Conservation (phyloP, 2,797 vertebrate species). For the Microctenopoma stevenorrisi region DNA sequence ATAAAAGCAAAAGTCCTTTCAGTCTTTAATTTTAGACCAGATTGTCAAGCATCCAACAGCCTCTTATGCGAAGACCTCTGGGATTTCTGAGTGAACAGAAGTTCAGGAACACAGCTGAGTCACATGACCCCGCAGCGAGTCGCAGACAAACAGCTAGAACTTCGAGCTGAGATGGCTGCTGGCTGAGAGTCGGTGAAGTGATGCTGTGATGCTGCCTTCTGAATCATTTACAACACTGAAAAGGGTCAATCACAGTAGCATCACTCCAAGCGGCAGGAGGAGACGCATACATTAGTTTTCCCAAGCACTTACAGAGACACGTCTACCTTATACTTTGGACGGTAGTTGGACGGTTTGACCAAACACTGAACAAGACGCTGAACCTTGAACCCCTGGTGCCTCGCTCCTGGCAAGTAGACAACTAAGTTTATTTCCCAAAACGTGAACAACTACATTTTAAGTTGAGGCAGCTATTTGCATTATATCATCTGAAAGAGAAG, state of each 20-base stretch:
- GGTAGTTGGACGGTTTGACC: not conserved
- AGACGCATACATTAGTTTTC: not conserved
- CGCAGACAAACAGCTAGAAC: conserved; percentile 20
- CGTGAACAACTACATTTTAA: not conserved
- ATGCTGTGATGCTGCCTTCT: not conserved
- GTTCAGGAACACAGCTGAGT: conserved; percentile 45
- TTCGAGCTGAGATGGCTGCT: not conserved
- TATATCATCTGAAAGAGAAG: too few species aligned
- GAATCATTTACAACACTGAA: not conserved
- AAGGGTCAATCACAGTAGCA: not conserved
- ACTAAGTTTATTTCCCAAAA: not conserved
- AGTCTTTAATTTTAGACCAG: conserved; percentile 30
- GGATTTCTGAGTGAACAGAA: conserved; percentile 40
- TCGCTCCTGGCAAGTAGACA: not conserved
- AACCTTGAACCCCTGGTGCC: too few species aligned
- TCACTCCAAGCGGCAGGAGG: not conserved
- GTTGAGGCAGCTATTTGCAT: too few species aligned
- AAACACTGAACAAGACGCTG: too few species aligned
- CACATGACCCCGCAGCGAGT: conserved; percentile 28
- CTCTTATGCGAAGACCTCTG: conserved; percentile 19
- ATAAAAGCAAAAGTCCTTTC: conserved; percentile 10
- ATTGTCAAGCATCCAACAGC: conserved; percentile 17
- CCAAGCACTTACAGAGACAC: not conserved
- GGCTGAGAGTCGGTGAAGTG: conserved; percentile 7
- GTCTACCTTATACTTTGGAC: not conserved